Evolutionary conservation across 2,888 invertebrate genomes (phyloP), one percentile per base, ranked within the genome.

Genomic region (Pollenia angustigena): DNA sequence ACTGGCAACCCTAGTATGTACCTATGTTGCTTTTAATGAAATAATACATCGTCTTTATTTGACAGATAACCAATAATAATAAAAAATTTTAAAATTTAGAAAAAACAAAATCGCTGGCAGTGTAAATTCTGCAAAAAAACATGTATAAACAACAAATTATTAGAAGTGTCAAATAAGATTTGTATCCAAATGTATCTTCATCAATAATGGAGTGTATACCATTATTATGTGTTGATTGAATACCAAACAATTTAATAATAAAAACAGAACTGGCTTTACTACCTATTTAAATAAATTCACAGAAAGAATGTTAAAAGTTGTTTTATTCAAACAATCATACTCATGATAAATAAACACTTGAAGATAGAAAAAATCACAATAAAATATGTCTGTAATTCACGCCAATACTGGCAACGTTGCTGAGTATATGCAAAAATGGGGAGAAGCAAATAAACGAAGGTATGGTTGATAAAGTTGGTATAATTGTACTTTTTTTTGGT

Each of bases 101-200:
- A 42, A 40, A 40, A 9, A 16, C 23, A 50, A 11, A 32, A 40
- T 75, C 64, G 42, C 18, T 66, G 56, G 0, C 66, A 46, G 54
- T 78, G 56, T 54, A 54, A 76, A 23, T 64, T 42, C 50, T 52
- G 42, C 16, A 54, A 44, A 2, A 12, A 52, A 66, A 46, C 23
- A 54, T 16, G 16, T 62, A 80, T 54, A 81, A 52, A 81, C 54
- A 64, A 18, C 80, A 62, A 72, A 81, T 46, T 54, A 71, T 71
- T 60, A 69, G 52, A 54, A 32, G 18, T 64, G 62, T 81, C 54
- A 54, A 32, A 64, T 64, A 16, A 46, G 54, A 64, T 72, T 72
- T 64, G 72, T 72, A 72, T 60, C 44, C 11, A 32, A 32, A 32
- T 32, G 18, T 42, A 23, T 60, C 69, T 44, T 46, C 50, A 69